Conservation (phyloP, 2,888 invertebrate genomes). For the Temnothorax ravouxi region DNA sequence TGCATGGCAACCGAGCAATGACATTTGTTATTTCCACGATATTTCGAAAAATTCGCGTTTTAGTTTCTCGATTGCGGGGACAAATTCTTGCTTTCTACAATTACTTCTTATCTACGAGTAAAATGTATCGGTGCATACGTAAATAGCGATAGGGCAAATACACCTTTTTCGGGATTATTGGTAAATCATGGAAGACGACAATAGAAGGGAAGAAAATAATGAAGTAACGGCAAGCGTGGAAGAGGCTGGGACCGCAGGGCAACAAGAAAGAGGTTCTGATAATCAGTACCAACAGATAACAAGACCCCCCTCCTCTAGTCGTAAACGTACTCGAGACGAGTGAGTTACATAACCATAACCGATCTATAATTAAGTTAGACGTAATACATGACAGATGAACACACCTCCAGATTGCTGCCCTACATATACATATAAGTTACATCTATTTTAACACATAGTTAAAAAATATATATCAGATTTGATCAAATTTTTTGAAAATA, state of each 20-base stretch:
- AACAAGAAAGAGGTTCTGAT: constrained; percentile 21
- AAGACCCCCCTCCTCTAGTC: constrained; percentile 34
- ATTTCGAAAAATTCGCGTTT: constrained; percentile 50
- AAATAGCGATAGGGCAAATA: background rate
- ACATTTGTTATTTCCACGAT: constrained; percentile 68
- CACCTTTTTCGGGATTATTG: background rate
- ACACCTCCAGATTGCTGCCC: background rate
- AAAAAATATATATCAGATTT: background rate
- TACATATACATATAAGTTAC: background rate
- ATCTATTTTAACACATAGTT: background rate
- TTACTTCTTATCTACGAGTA: constrained; percentile 30
- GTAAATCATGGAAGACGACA: constrained; percentile 61
- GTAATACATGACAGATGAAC: background rate
- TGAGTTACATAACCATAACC: constrained; percentile 29
- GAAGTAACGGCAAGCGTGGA: constrained; percentile 1
- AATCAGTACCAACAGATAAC: background rate
- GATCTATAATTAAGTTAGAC: constrained; percentile 2
- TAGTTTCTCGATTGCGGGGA: constrained; percentile 1
- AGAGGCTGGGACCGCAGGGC: background rate
- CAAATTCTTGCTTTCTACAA: constrained; percentile 58
- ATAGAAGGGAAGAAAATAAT: constrained; percentile 30
- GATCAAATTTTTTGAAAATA: background rate
- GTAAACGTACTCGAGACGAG: constrained; percentile 27
- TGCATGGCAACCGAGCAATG: constrained; percentile 70
- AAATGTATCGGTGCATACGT: constrained; percentile 46